These are phyloP conservation scores for Porphyrio hochstetteri DNA, from an alignment of 2,113 vertebrate genomes.

Conservation along the genomic window DNA sequence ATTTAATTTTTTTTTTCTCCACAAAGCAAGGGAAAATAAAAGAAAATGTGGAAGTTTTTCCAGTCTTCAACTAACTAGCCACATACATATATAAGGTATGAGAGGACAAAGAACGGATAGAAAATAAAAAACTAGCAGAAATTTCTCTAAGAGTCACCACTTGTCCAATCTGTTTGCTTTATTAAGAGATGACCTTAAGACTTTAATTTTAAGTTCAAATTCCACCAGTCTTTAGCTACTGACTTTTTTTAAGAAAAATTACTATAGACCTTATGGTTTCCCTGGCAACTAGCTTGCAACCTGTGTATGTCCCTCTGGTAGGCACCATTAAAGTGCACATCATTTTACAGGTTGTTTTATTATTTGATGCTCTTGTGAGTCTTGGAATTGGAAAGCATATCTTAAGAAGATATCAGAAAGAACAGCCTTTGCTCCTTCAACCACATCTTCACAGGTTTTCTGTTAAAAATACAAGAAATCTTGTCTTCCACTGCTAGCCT, in stretches of 20 bases:
- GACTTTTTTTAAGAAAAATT: background rate
- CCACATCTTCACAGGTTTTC: background rate
- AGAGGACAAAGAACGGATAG: background rate
- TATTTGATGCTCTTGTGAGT: background rate
- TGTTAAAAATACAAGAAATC: background rate
- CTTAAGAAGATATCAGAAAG: background rate
- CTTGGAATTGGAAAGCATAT: background rate
- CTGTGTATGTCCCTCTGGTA: background rate
- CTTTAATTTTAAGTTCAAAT: background rate
- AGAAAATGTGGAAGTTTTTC: background rate
- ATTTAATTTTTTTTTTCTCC: background rate
- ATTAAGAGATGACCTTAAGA: background rate
- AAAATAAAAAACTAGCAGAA: background rate
- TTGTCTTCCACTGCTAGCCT: background rate
- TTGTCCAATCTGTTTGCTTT: background rate
- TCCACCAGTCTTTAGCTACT: background rate
- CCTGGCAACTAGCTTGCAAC: background rate
- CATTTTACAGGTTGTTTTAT: constrained; percentile 2
- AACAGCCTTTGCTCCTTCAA: background rate
- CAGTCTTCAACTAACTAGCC: background rate
- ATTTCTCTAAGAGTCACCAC: background rate
- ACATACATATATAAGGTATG: background rate
- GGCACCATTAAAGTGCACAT: background rate
- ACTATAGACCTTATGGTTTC: background rate
- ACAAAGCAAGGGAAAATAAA: background rate